Evolutionary conservation across 2,888 invertebrate genomes (phyloP).

Genomic region (Sceliomorpha sp.): DNA sequence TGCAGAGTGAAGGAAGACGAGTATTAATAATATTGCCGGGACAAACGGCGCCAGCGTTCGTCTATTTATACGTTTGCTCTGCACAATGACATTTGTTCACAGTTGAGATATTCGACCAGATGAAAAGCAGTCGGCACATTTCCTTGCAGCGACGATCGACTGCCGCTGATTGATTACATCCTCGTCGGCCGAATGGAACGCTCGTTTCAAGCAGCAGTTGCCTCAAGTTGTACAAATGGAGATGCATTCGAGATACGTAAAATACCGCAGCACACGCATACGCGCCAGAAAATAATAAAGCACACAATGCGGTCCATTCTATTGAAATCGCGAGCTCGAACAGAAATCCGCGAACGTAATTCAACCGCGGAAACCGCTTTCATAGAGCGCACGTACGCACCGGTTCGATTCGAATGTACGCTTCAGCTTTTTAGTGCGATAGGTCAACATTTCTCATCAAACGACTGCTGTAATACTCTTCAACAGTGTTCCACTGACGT

Average conservation of each 20-base stretch:
- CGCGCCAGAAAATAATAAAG: slow-evolving; percentile 31
- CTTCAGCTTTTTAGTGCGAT: slow-evolving; percentile 29
- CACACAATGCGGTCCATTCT: slow-evolving; percentile 27
- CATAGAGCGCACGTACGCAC: slow-evolving; percentile 45
- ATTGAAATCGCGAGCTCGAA: slow-evolving; percentile 44
- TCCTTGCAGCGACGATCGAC: too few species aligned
- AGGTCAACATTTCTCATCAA: slow-evolving; percentile 32
- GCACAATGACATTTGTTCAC: too few species aligned
- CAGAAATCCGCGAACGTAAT: slow-evolving; percentile 45
- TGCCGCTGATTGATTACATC: slow-evolving; percentile 33
- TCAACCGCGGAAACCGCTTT: slow-evolving; percentile 43
- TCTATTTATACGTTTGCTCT: too few species aligned
- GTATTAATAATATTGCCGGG: too few species aligned
- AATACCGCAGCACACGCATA: slow-evolving; percentile 16
- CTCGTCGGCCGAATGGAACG: slow-evolving; percentile 7
- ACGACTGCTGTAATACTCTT: slow-evolving; percentile 27
- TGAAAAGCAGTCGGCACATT: too few species aligned
- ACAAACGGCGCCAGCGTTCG: too few species aligned
- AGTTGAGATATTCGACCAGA: too few species aligned
- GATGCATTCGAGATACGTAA: slow-evolving; percentile 27
- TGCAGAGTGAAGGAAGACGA: too few species aligned
- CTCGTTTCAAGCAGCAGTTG: slow-evolving; percentile 23
- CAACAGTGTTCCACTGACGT: slow-evolving; percentile 11
- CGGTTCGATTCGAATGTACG: slow-evolving; percentile 19
- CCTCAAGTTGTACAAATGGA: slow-evolving; percentile 26